Conservation (phyloP, 2,797 vertebrate genomes). For the Nyctibius grandis region DNA sequence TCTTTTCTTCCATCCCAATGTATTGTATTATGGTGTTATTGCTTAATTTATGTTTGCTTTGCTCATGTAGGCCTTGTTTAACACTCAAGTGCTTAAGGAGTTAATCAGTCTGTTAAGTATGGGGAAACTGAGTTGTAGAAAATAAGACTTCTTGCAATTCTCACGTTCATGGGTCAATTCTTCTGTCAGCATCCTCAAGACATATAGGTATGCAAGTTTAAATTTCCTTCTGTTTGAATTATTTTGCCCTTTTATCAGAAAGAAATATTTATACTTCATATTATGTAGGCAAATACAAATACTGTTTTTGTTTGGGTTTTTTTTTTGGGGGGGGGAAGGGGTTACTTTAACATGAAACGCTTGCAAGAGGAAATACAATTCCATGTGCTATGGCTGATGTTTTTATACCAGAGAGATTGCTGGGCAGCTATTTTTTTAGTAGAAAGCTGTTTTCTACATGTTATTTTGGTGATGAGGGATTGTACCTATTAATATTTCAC, state of each 20-base stretch:
- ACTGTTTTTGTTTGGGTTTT: neutral
- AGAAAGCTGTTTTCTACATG: neutral
- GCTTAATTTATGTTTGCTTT: neutral
- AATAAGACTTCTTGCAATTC: neutral
- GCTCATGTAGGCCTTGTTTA: neutral
- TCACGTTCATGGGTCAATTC: neutral
- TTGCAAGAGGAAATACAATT: neutral
- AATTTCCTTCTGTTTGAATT: neutral
- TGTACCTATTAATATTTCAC: neutral
- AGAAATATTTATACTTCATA: neutral
- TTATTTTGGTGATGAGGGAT: neutral
- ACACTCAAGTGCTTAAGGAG: neutral
- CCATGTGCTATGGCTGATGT: neutral
- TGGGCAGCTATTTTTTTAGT: neutral
- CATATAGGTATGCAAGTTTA: neutral
- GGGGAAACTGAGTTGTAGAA: neutral
- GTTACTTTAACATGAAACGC: neutral
- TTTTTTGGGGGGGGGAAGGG: neutral
- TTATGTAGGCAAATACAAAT: neutral
- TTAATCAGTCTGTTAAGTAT: neutral
- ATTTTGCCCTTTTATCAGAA: neutral
- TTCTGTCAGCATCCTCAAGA: neutral
- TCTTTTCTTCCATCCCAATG: neutral
- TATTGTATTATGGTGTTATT: neutral
- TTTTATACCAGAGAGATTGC: neutral